Conservation (phyloP, 2,888 invertebrate species). For the Pheosia tremula region DNA sequence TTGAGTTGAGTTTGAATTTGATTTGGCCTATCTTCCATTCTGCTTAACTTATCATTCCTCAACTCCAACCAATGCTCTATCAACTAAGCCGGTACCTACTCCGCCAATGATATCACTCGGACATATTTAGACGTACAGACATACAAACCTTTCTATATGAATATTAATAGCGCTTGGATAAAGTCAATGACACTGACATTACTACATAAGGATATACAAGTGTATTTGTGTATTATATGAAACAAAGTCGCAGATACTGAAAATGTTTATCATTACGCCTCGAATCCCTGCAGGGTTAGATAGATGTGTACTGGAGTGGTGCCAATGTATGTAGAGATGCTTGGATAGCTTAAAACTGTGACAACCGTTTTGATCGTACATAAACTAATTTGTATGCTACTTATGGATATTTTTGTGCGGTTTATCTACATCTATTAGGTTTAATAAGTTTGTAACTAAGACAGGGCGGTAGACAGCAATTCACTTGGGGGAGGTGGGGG, state of each 20-base stretch:
- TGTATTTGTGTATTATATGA: slow-evolving; percentile 8
- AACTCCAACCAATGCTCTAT: not conserved
- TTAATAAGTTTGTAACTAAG: too few species aligned
- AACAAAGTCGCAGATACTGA: not conserved
- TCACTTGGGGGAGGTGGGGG: too few species aligned
- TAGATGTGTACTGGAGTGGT: too few species aligned
- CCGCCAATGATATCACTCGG: slow-evolving; percentile 18
- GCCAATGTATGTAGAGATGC: too few species aligned
- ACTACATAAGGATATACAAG: slow-evolving; percentile 22
- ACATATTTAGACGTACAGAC: slow-evolving; percentile 7
- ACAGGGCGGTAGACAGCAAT: too few species aligned
- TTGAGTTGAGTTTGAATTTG: too few species aligned
- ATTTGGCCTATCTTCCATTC: not conserved
- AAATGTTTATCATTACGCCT: not conserved
- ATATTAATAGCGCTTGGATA: slow-evolving; percentile 6
- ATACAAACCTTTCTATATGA: slow-evolving; percentile 12
- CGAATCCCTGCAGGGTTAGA: too few species aligned
- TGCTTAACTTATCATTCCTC: not conserved
- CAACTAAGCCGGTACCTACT: not conserved
- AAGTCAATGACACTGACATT: slow-evolving; percentile 32
- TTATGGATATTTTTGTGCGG: too few species aligned
- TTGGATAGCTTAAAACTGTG: too few species aligned
- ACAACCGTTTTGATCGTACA: too few species aligned
- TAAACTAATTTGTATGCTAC: too few species aligned
- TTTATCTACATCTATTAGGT: too few species aligned